These are phyloP conservation scores for Merluccius polli DNA, from an alignment of 2,797 vertebrate species.

Conservation along the genomic window DNA sequence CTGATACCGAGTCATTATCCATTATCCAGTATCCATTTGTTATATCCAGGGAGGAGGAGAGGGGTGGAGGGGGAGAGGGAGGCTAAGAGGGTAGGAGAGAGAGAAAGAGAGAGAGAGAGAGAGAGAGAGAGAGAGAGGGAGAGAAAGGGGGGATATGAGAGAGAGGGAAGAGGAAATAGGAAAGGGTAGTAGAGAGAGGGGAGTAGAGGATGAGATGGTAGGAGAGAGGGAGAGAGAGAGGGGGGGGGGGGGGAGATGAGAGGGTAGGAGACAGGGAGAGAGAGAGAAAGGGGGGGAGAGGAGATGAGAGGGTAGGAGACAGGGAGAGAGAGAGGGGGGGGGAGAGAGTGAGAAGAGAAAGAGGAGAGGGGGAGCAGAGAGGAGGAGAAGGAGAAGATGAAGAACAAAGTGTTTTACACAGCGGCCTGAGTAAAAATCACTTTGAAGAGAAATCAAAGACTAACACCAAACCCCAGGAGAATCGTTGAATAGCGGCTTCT, in stretches of 20 bases:
- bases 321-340: no score
- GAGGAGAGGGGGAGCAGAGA: background rate
- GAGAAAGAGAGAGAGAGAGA: background rate
- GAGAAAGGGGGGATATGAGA: background rate
- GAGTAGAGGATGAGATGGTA: no score
- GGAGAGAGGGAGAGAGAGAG: background rate
- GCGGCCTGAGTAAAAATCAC: background rate
- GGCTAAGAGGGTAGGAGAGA: background rate
- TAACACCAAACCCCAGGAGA: background rate
- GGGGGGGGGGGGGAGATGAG: no score
- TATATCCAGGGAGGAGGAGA: background rate
- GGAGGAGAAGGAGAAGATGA: background rate
- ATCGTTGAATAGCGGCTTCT: background rate
- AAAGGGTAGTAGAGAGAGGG: no score
- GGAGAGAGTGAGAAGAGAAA: background rate
- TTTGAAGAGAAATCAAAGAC: constrained; percentile 3
- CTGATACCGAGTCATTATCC: background rate
- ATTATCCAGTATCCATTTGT: background rate
- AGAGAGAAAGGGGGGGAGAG: no score
- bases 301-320: no score
- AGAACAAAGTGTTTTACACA: background rate
- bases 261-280: no score
- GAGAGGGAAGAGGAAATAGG: background rate
- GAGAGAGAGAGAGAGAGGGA: background rate
- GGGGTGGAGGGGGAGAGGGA: background rate